Percentiles rank a stretch among this genome's conserved stretches.
Evolutionary conservation across 2,797 vertebrate genomes (phyloP).

Genomic region (Anguilla megastoma): DNA sequence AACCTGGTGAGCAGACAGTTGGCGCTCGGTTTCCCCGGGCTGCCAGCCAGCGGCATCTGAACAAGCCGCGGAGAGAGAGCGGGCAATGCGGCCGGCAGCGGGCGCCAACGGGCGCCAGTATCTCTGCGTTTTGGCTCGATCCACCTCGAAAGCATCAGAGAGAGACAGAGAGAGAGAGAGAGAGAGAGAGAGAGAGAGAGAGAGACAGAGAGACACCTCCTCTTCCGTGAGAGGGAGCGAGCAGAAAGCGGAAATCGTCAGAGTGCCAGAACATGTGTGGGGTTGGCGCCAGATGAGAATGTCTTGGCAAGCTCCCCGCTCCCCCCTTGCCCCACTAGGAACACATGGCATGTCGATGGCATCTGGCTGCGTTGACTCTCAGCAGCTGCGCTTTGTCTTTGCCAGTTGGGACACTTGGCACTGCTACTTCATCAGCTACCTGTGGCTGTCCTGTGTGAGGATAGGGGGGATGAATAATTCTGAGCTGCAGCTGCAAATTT

Average conservation of each 20-base stretch:
- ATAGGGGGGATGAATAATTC: slow-evolving; percentile 77
- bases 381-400: slow-evolving; percentile 83
- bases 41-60: slow-evolving; percentile 56
- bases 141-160: slow-evolving; percentile 47
- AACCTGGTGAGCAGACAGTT: slow-evolving; percentile 49
- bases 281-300: slow-evolving; percentile 80
- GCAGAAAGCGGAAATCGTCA: slow-evolving; percentile 71
- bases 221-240: slow-evolving; percentile 63
- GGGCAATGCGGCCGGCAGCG: slow-evolving; percentile 66
- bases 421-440: slow-evolving; percentile 85
- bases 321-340: slow-evolving; percentile 78
- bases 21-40: slow-evolving; percentile 49
- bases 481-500: slow-evolving; percentile 76
- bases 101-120: slow-evolving; percentile 75
- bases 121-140: slow-evolving; percentile 58
- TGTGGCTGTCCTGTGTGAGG: slow-evolving; percentile 80
- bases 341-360: slow-evolving; percentile 84
- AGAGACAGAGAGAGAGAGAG: slow-evolving; percentile 8
- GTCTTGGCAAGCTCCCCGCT: slow-evolving; percentile 76
- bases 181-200: neutral
- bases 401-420: slow-evolving; percentile 86
- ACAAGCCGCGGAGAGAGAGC: slow-evolving; percentile 47
- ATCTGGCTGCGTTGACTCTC: slow-evolving; percentile 82
- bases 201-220: slow-evolving; percentile 62
- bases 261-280: slow-evolving; percentile 79